Conservation (phyloP, 2,888 invertebrate genomes). For the Anagyrus pseudococci region DNA sequence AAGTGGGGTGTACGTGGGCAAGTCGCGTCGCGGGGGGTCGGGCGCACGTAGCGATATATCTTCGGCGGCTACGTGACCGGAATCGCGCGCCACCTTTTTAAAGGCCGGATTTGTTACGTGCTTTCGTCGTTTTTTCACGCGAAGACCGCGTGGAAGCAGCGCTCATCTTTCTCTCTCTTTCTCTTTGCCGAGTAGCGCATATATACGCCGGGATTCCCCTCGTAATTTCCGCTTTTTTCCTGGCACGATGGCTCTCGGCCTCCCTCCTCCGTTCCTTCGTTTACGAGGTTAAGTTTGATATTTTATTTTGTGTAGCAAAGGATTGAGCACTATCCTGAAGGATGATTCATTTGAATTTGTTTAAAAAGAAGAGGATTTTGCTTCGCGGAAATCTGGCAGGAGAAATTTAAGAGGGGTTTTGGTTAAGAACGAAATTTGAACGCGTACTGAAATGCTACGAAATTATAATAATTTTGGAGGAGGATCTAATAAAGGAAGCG, state of each 20-base stretch:
- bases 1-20: constrained; percentile 59
- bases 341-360: background rate
- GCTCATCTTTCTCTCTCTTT: constrained; percentile 1
- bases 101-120: constrained; percentile 60
- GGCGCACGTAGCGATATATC: constrained; percentile 55
- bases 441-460: no score
- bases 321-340: no score
- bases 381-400: no score
- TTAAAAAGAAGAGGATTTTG: no score
- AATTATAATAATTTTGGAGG: no score
- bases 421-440: no score
- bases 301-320: no score
- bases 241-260: constrained; percentile 25
- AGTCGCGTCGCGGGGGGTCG: constrained; percentile 43
- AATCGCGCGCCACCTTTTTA: constrained; percentile 51
- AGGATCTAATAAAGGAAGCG: no score
- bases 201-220: constrained; percentile 46
- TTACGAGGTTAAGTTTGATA: no score
- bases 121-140: constrained; percentile 48
- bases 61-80: constrained; percentile 57
- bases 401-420: no score
- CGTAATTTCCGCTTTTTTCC: constrained; percentile 51
- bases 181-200: constrained; percentile 8
- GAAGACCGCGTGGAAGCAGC: constrained; percentile 20
- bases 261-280: no score